Evolutionary conservation across 2,113 vertebrate genomes (phyloP), one percentile per base, ranked within the genome.

Genomic region (Nipponia nippon): DNA sequence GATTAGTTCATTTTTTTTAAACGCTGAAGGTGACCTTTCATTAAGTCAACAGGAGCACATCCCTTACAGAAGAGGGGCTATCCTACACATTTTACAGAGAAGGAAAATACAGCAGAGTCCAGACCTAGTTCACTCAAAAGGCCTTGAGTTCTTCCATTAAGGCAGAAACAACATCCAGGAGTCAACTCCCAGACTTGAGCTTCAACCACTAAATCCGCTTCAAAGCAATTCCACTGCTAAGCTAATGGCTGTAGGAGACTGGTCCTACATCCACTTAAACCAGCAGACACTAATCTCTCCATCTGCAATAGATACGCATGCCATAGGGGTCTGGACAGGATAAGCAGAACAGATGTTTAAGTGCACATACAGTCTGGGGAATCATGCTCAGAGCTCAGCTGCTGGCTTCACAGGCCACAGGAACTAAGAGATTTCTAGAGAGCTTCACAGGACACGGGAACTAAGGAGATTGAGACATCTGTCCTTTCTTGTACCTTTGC

Each of bases 141-240:
- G 32, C 20, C 30, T 38, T 1, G 0, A 73, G 36, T 44, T 87
- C 55, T 47, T 63, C 56, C 36, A n/a, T 20, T 90, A 87, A 71
- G 25, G 10, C 67, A 89, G 53, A 92, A 86, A 59, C 62, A 69
- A 58, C 13, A 70, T 19, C 15, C 70, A 90, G 29, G 62, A 93
- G 66, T 87, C 62, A 83, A 77, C 23, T 49, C 40, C 42, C 1
- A 4, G 81, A 52, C 81, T 44, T 66, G 65, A 87, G 92, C 70
- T 92, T 91, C 89, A 91, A 61, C 22, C 36, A 91, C 75, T 93
- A 93, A 93, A 92, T 58, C 78, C 69, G 70, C 93, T 97, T 97
- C 95, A 97, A 96, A 97, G 93, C 87, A 95, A 97, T 93, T 96
- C 94, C 62, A 66, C 4, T 55, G 59, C 84, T 93, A 85, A 83